phyloP scores from a whole-genome alignment of 2,888 invertebrate genomes.

The Liopterus haemorrhoidalis region DNA sequence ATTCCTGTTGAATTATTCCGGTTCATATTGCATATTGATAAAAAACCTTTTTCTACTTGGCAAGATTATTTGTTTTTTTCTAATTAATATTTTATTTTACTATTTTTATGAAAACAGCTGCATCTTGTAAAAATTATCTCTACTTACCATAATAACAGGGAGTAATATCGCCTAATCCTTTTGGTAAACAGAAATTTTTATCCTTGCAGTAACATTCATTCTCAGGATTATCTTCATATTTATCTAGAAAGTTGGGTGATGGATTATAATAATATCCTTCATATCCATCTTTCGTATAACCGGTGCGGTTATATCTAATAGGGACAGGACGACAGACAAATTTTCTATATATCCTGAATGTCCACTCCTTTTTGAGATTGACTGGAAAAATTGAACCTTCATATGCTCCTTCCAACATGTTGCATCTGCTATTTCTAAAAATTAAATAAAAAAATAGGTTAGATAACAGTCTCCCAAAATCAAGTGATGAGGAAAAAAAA shows the following conservation, averaged over 20 bases:
- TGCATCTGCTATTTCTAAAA: conserved; percentile 55
- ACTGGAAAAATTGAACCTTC: conserved; percentile 69
- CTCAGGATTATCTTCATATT: conserved; percentile 50
- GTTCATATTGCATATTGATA: too few relatives aligned
- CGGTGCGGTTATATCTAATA: conserved; percentile 45
- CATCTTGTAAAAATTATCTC: conserved; percentile 50
- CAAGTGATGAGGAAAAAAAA: too few relatives aligned
- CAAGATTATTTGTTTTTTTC: too few relatives aligned
- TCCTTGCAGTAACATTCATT: conserved; percentile 59
- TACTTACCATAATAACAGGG: conserved; percentile 53
- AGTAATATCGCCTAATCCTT: conserved; percentile 48
- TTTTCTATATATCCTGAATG: conserved; percentile 62
- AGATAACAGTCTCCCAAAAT: too few relatives aligned
- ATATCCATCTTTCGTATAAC: conserved; percentile 48
- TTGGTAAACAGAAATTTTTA: conserved; percentile 71
- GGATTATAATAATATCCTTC: conserved; percentile 57
- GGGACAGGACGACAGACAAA: conserved; percentile 70
- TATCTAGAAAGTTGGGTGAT: conserved; percentile 55
- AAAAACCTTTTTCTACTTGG: too few relatives aligned
- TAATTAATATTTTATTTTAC: too few relatives aligned
- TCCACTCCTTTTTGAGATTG: conserved; percentile 49
- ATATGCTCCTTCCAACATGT: conserved; percentile 59
- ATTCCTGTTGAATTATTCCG: too few relatives aligned
- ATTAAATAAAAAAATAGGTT: too few relatives aligned
- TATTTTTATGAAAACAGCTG: conserved; percentile 59